Evolutionary conservation across 2,797 vertebrate species (phyloP).

Genomic region (Gorsachius magnificus): DNA sequence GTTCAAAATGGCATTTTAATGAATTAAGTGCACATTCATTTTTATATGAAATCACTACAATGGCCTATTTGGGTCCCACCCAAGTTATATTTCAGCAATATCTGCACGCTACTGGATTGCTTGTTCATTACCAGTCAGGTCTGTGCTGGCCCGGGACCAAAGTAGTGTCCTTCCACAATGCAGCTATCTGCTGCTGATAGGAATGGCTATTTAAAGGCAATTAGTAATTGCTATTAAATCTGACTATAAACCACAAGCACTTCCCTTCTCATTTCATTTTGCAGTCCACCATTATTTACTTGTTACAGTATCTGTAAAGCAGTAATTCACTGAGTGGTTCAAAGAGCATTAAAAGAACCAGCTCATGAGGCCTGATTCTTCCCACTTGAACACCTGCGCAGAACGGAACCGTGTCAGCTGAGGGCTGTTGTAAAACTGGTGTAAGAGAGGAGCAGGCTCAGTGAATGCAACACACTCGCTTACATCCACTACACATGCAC

Average conservation of each 20-base stretch:
- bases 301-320: background rate
- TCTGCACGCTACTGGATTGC: background rate
- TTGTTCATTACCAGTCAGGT: background rate
- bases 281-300: conserved; percentile 34
- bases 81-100: conserved; percentile 59
- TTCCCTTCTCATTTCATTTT: background rate
- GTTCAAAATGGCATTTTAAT: conserved; percentile 64
- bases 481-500: background rate
- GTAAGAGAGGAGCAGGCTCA: background rate
- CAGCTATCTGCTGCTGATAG: background rate
- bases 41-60: conserved; percentile 45
- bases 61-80: conserved; percentile 52
- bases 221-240: conserved; percentile 56
- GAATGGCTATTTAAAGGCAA: conserved; percentile 29
- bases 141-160: conserved; percentile 4
- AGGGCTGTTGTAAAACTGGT: background rate
- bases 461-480: background rate
- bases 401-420: background rate
- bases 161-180: background rate
- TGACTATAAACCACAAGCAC: background rate
- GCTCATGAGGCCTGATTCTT: background rate
- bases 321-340: background rate
- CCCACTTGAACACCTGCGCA: background rate
- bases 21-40: conserved; percentile 70
- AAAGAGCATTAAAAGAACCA: background rate